phyloP scores from a whole-genome alignment of 1,140 invertebrate genomes.

The Eumeta japonica region DNA sequence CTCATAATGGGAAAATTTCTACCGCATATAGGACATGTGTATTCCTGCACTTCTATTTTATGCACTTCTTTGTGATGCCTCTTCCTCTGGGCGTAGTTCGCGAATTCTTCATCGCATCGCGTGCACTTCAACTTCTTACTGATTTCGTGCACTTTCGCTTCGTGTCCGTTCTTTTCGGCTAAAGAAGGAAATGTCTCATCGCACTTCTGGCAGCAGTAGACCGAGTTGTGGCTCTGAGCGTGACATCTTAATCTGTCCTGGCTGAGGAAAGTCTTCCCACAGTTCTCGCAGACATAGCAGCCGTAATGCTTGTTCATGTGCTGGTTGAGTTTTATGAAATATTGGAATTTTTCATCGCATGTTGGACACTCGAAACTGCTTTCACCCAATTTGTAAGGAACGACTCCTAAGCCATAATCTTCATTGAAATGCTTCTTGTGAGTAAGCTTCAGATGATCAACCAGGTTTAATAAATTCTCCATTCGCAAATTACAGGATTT shows the following conservation, averaged over 20 bases:
- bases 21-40: conserved; percentile 34
- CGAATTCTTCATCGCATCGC: conserved; percentile 32
- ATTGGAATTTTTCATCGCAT: conserved; percentile 43
- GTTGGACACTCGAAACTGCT: conserved; percentile 37
- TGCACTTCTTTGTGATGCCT: conserved; percentile 28
- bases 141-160: conserved; percentile 25
- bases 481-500: conserved; percentile 18
- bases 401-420: conserved; percentile 23
- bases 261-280: conserved; percentile 67
- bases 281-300: conserved; percentile 74
- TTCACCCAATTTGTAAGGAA: conserved; percentile 34
- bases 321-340: conserved; percentile 46
- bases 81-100: conserved; percentile 31
- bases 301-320: conserved; percentile 51
- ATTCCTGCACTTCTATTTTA: conserved; percentile 19
- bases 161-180: conserved; percentile 29
- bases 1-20: conserved; percentile 35
- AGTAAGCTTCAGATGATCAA: conserved; percentile 23
- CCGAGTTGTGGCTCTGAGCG: conserved; percentile 23
- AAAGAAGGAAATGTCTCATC: conserved; percentile 29
- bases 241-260: conserved; percentile 35
- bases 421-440: conserved; percentile 27
- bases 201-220: conserved; percentile 28
- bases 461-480: conserved; percentile 17
- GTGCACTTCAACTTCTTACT: conserved; percentile 29